phyloP scores from a whole-genome alignment of 2,113 vertebrate species.

The Gasterosteus aculeatus region DNA sequence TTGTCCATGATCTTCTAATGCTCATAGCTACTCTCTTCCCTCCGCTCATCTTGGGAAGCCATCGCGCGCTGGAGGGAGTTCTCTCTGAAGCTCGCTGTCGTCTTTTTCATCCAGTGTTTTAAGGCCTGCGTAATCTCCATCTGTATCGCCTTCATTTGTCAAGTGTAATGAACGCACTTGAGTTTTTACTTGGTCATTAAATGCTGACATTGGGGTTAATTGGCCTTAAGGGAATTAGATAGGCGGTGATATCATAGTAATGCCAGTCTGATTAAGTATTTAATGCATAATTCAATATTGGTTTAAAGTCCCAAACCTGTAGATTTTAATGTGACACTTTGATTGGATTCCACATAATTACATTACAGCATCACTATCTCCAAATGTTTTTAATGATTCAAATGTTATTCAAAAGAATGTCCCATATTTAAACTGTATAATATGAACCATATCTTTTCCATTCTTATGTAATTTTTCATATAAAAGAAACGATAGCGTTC shows the following conservation, averaged over 20 bases:
- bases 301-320: background rate
- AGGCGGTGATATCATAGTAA: constrained; percentile 48
- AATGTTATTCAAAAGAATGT: background rate
- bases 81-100: constrained; percentile 40
- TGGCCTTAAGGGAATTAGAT: constrained; percentile 53
- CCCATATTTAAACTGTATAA: background rate
- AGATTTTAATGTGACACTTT: constrained; percentile 15
- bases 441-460: background rate
- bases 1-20: constrained; percentile 61
- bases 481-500: background rate
- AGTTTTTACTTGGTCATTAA: constrained; percentile 49
- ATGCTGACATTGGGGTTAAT: constrained; percentile 54
- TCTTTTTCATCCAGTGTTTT: constrained; percentile 35
- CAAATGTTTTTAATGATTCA: background rate
- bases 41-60: constrained; percentile 47
- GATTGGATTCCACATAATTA: constrained; percentile 3
- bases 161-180: constrained; percentile 47
- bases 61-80: constrained; percentile 44
- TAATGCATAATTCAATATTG: constrained; percentile 36
- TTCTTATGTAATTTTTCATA: background rate
- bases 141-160: constrained; percentile 50
- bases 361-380: background rate
- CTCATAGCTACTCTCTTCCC: constrained; percentile 52
- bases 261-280: constrained; percentile 38
- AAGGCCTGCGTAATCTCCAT: constrained; percentile 35